These are phyloP conservation scores for Apotomis turbidana DNA, from an alignment of 2,888 invertebrate species.

Conservation along the genomic window DNA sequence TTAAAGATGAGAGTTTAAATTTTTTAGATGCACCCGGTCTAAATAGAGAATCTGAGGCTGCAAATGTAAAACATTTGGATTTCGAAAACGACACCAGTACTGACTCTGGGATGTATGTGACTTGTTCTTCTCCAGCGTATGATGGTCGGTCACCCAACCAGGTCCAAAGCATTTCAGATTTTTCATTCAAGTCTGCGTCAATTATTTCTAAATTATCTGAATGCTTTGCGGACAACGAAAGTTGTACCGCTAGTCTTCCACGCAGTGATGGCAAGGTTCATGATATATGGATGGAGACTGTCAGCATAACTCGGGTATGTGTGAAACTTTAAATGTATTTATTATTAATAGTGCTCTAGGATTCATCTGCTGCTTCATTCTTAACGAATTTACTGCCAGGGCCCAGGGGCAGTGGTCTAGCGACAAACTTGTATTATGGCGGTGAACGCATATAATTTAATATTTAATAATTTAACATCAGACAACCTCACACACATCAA, in stretches of 20 bases:
- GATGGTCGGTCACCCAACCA: neutral
- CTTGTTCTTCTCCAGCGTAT: neutral
- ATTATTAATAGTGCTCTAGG: too few species aligned
- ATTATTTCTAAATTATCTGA: conserved; percentile 65
- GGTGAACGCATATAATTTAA: too few species aligned
- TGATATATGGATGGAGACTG: conserved; percentile 64
- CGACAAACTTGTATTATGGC: too few species aligned
- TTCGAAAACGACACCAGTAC: conserved; percentile 52
- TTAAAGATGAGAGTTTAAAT: conserved; percentile 63
- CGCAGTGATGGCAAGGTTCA: conserved; percentile 53
- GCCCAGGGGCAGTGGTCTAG: too few species aligned
- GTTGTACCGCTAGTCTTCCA: conserved; percentile 44
- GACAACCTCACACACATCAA: too few species aligned
- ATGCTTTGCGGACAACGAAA: conserved; percentile 61
- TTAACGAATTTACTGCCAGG: too few species aligned
- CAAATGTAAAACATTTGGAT: conserved; percentile 51
- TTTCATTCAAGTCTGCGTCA: conserved; percentile 65
- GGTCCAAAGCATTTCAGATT: conserved; percentile 13
- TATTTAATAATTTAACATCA: too few species aligned
- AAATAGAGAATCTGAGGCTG: conserved; percentile 52
- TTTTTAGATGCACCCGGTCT: conserved; percentile 49
- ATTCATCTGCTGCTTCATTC: too few species aligned
- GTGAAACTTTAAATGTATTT: neutral
- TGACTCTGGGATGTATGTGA: conserved; percentile 46
- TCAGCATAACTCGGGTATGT: conserved; percentile 51